phyloP scores from a whole-genome alignment of 2,888 invertebrate genomes.

The Ditula angustiorana region DNA sequence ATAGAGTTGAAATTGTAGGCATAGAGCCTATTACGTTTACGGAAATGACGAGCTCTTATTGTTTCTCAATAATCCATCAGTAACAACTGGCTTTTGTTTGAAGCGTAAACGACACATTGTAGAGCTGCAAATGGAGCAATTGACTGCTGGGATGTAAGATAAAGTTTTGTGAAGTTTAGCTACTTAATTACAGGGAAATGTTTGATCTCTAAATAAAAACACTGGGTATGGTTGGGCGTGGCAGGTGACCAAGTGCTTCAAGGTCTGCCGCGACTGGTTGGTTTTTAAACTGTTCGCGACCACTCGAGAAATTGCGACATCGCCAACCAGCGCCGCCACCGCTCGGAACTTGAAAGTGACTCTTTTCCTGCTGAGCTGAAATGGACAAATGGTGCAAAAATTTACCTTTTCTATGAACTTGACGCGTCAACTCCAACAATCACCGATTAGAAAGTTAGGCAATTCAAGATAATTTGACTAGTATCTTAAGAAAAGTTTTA shows the following conservation, averaged over 20 bases:
- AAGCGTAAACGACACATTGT: slow-evolving; percentile 42
- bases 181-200: slow-evolving; percentile 9
- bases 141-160: slow-evolving; percentile 1
- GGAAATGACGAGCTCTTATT: slow-evolving; percentile 73
- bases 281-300: slow-evolving; percentile 73
- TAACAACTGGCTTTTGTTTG: slow-evolving; percentile 69
- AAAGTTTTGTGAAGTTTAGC: slow-evolving; percentile 34
- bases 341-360: slow-evolving; percentile 13
- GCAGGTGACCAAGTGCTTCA: slow-evolving; percentile 76
- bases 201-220: slow-evolving; percentile 10
- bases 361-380: slow-evolving; percentile 17
- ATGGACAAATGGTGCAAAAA: slow-evolving; percentile 17
- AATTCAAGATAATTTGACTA: slow-evolving; percentile 23
- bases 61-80: slow-evolving; percentile 66
- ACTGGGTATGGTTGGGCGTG: slow-evolving; percentile 63
- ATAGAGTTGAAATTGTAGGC: slow-evolving; percentile 48
- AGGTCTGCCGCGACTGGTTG: slow-evolving; percentile 73
- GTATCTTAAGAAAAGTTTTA: slow-evolving; percentile 9
- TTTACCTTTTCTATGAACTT: not conserved
- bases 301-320: slow-evolving; percentile 75
- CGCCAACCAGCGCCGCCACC: slow-evolving; percentile 53
- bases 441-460: slow-evolving; percentile 31
- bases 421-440: not conserved
- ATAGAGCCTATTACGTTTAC: slow-evolving; percentile 72
- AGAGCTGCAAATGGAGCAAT: slow-evolving; percentile 35